Evolutionary conservation across 2,888 invertebrate species (phyloP), one percentile per base, ranked within the genome.

Genomic region (Tanypteryx hageni): DNA sequence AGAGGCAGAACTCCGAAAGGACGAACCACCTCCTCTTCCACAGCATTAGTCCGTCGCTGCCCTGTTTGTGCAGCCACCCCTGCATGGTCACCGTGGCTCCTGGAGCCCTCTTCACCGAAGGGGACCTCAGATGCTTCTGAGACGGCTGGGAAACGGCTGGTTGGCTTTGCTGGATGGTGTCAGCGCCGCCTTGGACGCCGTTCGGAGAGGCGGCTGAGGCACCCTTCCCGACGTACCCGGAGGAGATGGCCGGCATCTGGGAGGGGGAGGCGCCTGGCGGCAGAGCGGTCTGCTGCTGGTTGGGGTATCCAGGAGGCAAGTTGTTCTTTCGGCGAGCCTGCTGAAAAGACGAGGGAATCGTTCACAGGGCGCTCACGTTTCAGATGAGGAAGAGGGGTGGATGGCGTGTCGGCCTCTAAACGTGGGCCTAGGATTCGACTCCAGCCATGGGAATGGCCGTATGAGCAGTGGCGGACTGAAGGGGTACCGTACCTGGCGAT

Each of bases 21-120:
- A 99, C 99, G 95, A 98, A 99, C 99, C 99, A 99, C 93, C 99
- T 96, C 94, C 98, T 98, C 94, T 98, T 97, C 99, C 99, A 99
- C 82, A 98, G 97, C 96, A 98, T 99, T 5, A 99, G 96, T 11
- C 98, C 98, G 94, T 98, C 98, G 64, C 98, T 98, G 92, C 99
- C 99, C 95, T 99, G 98, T 94, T 99, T 98, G 95, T 98, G 97
- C 91, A 99, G 95, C 97, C 99, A 98, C 31, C 99, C 99, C 93
- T 98, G 97, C 94, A 98, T 96, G 0, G 98, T 97, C 13, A 99
- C 98, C 11, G 98, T 97, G 0, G 98, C 98, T 83, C 98, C 97
- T n/a, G 97, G 96, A 93, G 97, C 97, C 93, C 99, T 96, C 95
- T 98, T 98, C 9, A 98, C 98, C 83, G 97, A 96, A 0, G 98